Base-by-base conservation (phyloP, 2,888 invertebrate species). In the Rosalia funebris region DNA sequence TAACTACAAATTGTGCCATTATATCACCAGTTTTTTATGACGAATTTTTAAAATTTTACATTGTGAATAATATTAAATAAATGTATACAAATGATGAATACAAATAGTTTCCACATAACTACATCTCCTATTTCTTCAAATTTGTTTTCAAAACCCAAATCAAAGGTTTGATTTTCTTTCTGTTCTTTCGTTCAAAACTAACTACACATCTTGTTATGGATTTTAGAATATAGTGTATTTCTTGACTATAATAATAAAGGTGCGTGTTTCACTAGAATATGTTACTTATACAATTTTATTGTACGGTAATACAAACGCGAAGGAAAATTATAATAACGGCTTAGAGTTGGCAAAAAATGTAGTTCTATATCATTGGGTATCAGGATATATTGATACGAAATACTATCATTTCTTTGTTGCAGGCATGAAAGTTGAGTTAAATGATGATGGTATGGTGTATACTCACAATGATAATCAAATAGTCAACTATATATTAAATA, bases 1-100 rank as follows among this genome's bases (percentile, higher is more conserved):
- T 66, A 65, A 44, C 58, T 66, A 66, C 66, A 65, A 65, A 65
- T 70, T 70, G 70, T 70, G 70, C 68, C 65, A 46, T 64, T 65
- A 62, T 70, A 70, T 70, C 70, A 70, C 70, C 66, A 66, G 63
- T 61, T 59, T 62, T 42, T 57, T 60, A 59, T 65, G 64, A 64
- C 61, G 64, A 64, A 57, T 60, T 47, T 44, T 39, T 32, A 31
- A 46, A 20, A 54, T 14, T 53, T 53, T 42, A 42, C 42, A 53
- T 32, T 42, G 31, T 32, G 41, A 42, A 53, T 42, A 53, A 32
- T 34, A 47, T 20, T 9, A 39, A 50, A 50, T 15, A 5, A 25
- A 25, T 25, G 7, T n/a, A n/a, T n/a, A n/a, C n/a, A n/a, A n/a
- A n/a, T n/a, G n/a, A n/a, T n/a, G n/a, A n/a, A n/a, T n/a, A n/a